Evolutionary conservation across 2,888 invertebrate species (phyloP), one percentile per base, ranked within the genome.

Genomic region (Acrobasis consociella): DNA sequence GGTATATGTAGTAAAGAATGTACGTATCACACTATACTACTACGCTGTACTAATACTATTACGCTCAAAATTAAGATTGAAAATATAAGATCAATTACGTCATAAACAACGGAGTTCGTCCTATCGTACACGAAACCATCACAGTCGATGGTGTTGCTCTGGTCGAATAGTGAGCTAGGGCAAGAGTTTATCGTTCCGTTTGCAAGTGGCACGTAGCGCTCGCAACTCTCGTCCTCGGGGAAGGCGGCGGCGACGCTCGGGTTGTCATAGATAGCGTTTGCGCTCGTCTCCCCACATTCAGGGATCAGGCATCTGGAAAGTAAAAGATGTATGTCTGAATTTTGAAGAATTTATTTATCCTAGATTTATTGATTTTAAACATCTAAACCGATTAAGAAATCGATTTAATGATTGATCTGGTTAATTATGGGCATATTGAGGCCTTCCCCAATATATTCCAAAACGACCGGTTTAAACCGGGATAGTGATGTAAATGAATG

Each of bases 81-180:
- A 94, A 95, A 95, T 96, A 77, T 16, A 87, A 87, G 72, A 38
- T 67, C 76, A n/a, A n/a, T 73, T 64, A 82, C 82, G 62, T 82
- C 81, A 61, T 75, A 78, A 1, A 77, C 79, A 5, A 80, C 67
- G 3, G 78, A 73, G 17, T 81, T 56, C 0, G 70, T 71, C 11
- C 74, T 74, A 53, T 77, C 74, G 58, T 81, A 81, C 11, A 81
- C 75, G 49, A 73, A 77, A 13, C 67, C 51, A 0, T 78, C 73
- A 58, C 81, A 82, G 0, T 62, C 17, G 0, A 72, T 42, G 0
- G 67, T 60, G 0, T 60, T 50, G 15, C 58, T 49, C 9, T 65
- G 58, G 64, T 80, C 65, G 61, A 82, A 82, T 9, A 72, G 63
- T 5, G 64, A 50, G 0, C 69, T 71, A 0, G 79, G 72, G 55